Conservation (phyloP, 2,113 vertebrate species). For the Aptenodytes patagonicus region DNA sequence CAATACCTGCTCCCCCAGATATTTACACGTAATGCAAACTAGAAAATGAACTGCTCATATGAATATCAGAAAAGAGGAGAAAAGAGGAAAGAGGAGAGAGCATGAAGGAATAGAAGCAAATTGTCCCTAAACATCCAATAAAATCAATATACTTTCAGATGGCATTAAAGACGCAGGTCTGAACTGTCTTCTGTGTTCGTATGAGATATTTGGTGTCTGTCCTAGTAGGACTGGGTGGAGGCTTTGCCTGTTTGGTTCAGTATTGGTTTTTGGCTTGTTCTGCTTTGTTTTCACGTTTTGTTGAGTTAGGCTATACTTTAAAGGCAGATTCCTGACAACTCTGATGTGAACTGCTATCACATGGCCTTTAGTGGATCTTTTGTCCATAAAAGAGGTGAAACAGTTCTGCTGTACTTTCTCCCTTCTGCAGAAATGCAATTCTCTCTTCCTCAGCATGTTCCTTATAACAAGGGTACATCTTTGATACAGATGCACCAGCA, state of each 20-base stretch:
- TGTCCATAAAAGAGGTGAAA: background rate
- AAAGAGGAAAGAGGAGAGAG: background rate
- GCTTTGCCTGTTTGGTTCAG: background rate
- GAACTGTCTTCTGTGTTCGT: background rate
- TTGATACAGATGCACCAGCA: background rate
- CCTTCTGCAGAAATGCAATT: background rate
- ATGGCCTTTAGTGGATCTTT: background rate
- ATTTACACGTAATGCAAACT: background rate
- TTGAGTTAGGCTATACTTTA: background rate
- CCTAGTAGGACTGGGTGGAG: background rate
- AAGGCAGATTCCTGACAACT: background rate
- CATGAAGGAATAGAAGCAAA: background rate
- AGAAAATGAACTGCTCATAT: background rate
- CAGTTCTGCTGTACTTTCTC: background rate
- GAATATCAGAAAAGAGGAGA: background rate
- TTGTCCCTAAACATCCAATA: background rate
- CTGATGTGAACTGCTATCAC: background rate
- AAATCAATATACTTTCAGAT: background rate
- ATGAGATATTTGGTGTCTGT: background rate
- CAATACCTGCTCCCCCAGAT: background rate
- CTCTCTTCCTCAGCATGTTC: background rate
- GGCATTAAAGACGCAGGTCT: background rate
- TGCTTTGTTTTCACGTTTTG: background rate
- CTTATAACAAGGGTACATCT: background rate
- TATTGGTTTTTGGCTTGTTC: background rate